Conservation (phyloP, 2,113 vertebrate genomes). For the Anolis sagrei region DNA sequence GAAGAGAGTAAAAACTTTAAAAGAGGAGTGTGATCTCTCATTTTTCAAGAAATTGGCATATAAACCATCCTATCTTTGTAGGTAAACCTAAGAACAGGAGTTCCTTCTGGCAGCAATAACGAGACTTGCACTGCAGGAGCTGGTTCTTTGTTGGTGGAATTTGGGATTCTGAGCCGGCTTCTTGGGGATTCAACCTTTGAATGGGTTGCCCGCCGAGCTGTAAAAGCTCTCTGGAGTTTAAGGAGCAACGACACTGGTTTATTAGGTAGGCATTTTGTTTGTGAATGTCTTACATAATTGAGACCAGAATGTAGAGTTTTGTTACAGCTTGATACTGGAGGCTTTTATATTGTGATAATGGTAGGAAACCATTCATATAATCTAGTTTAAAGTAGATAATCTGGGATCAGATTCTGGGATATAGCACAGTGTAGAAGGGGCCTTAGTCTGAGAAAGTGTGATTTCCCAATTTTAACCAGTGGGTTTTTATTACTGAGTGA, state of each 20-base stretch:
- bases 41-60: not conserved
- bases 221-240: slow-evolving; percentile 93
- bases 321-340: rapidly evolving
- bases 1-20: not conserved
- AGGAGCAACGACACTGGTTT: slow-evolving; percentile 93
- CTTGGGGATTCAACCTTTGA: slow-evolving; percentile 96
- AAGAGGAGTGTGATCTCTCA: not conserved
- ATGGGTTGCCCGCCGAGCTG: slow-evolving; percentile 94
- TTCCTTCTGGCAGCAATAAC: slow-evolving; percentile 91
- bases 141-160: slow-evolving; percentile 94
- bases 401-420: too few relatives aligned
- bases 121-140: slow-evolving; percentile 97
- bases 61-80: slow-evolving; percentile 55
- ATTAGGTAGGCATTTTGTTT: slow-evolving; percentile 78
- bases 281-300: not conserved
- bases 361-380: too few relatives aligned
- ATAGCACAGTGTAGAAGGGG: too few relatives aligned
- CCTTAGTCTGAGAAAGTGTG: too few relatives aligned
- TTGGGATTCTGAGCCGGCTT: slow-evolving; percentile 95
- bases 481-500: too few relatives aligned
- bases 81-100: slow-evolving; percentile 95
- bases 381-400: too few relatives aligned
- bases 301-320: not conserved
- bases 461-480: too few relatives aligned
- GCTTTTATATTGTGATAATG: not conserved